Evolutionary conservation across 2,888 invertebrate species (phyloP), one percentile per base, ranked within the genome.

Genomic region (Venustoraphidia nigricollis): DNA sequence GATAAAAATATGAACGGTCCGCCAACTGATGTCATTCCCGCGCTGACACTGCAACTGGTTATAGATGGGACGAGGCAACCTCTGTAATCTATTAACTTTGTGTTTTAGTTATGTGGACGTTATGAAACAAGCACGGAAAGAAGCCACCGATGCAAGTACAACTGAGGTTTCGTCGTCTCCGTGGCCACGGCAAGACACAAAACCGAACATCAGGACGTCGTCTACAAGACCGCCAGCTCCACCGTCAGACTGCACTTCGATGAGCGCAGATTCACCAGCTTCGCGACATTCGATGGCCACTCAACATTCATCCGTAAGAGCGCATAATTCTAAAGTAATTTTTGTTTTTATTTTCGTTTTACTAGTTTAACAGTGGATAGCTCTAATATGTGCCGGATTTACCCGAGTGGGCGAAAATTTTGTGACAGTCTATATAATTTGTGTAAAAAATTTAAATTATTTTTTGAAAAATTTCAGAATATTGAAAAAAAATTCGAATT

Each of bases 81-180:
- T n/a, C n/a, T n/a, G n/a, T n/a, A n/a, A n/a, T n/a, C n/a, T n/a
- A n/a, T n/a, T n/a, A n/a, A n/a, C n/a, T n/a, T n/a, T n/a, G n/a
- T 45, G 48, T 67, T 67, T 13, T 58, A 83, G 84, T 62, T 81
- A 83, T 56, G 69, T 76, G 0, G 87, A 88, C 57, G 79, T 87
- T 5, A 72, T 79, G 47, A 81, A 79, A 55, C 75, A 76, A 50
- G 66, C 66, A 49, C 63, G 67, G 50, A 68, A 71, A 58, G 66
- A 66, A 35, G 14, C 35, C 1, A 27, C 17, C 14, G 35, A 36
- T 11, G 35, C 38, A 17, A 27, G 45, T 17, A 42, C 47, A 4
- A 27, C 36, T 36, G 36, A n/a, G 2, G 56, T 66, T 41, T 68
- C 66, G 10, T 70, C 72, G 3, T 60, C 65, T 8, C 64, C 65